Conservation (phyloP, 2,797 vertebrate genomes). For the Podarcis siculus region DNA sequence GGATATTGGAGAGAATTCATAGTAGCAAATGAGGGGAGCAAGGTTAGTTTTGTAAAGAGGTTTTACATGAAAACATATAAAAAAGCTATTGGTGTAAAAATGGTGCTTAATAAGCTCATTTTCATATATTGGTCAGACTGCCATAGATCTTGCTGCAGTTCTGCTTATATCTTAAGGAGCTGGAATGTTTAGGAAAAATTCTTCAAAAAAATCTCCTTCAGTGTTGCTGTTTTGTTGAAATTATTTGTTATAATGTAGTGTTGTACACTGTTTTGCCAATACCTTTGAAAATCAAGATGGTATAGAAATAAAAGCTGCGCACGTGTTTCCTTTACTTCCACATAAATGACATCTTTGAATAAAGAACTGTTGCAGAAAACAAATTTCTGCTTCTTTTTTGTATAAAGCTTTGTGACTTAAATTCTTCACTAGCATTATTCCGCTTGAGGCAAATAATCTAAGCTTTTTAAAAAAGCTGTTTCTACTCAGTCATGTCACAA, state of each 20-base stretch:
- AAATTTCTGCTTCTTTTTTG: neutral
- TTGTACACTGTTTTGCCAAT: neutral
- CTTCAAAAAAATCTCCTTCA: neutral
- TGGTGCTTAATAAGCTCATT: neutral
- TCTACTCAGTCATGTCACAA: neutral
- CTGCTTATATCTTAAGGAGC: neutral
- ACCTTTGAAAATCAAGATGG: neutral
- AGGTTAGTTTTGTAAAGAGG: neutral
- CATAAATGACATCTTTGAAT: neutral
- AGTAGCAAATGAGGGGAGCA: neutral
- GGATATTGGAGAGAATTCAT: neutral
- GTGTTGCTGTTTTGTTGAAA: neutral
- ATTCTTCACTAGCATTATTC: neutral
- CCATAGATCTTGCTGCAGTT: too few relatives aligned
- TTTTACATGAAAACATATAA: neutral
- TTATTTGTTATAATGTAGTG: neutral
- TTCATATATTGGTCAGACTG: neutral
- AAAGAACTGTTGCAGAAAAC: neutral
- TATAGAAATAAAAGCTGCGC: neutral
- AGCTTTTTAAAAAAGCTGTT: neutral
- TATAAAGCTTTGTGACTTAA: neutral
- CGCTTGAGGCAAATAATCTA: neutral
- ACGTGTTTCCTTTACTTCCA: neutral
- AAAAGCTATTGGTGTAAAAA: neutral
- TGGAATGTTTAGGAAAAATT: neutral